Percentiles rank a stretch among this genome's conserved stretches.
Evolutionary conservation across 2,797 vertebrate genomes (phyloP).

Genomic region (Petrocephalus schoutedeni): DNA sequence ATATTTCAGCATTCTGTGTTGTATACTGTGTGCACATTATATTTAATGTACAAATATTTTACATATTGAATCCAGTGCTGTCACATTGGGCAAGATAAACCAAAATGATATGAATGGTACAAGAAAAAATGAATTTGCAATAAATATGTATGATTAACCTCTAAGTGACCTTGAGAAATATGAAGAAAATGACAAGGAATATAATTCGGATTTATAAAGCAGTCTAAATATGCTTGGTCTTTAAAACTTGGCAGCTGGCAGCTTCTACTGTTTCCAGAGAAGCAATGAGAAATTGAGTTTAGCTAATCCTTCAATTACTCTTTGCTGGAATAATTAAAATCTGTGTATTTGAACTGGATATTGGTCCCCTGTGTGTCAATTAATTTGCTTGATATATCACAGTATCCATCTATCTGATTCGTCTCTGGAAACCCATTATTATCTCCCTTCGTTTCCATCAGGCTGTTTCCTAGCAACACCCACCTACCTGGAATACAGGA

Average conservation of each 20-base stretch:
- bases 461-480: slow-evolving; percentile 31
- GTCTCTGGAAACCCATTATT: slow-evolving; percentile 17
- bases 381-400: slow-evolving; percentile 18
- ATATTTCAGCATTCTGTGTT: background rate
- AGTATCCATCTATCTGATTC: slow-evolving; percentile 23
- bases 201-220: background rate
- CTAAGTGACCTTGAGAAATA: background rate
- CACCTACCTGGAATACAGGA: slow-evolving; percentile 18
- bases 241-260: background rate
- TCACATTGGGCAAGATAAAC: background rate
- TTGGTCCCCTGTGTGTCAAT: slow-evolving; percentile 7
- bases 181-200: background rate
- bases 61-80: background rate
- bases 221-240: background rate
- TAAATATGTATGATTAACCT: background rate
- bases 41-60: background rate
- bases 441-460: background rate
- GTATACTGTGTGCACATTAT: background rate
- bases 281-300: background rate
- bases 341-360: slow-evolving; percentile 1
- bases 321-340: slow-evolving; percentile 7
- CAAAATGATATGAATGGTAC: background rate
- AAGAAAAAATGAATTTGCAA: background rate
- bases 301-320: background rate
- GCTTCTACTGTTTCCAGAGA: background rate